Conservation (phyloP, 2,888 invertebrate species). For the Tipula vernalis region DNA sequence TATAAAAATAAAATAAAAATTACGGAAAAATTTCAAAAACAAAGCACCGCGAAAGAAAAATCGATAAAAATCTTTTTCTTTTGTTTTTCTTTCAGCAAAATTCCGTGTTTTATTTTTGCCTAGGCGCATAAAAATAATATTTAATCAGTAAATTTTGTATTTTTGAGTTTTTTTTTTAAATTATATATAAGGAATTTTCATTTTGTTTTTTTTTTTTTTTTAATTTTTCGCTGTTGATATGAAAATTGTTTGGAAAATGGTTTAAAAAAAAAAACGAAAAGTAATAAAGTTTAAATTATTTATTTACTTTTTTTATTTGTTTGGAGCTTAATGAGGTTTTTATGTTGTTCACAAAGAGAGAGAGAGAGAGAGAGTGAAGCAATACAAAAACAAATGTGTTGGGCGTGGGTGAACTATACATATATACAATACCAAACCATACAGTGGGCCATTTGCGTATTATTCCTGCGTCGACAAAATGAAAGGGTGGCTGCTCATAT, state of each 20-base stretch:
- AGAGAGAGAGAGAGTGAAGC: background rate
- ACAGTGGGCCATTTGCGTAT: background rate
- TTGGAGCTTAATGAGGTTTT: background rate
- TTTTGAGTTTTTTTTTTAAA: background rate
- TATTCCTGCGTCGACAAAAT: background rate
- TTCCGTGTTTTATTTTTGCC: background rate
- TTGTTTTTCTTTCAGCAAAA: background rate
- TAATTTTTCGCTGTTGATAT: background rate
- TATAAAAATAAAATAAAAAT: background rate
- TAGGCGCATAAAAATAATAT: background rate
- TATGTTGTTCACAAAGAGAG: background rate
- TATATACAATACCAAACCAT: background rate
- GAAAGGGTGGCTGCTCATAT: background rate
- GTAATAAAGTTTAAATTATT: slow-evolving; percentile 4
- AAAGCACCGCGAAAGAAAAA: background rate
- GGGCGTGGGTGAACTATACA: background rate
- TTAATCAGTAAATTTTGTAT: background rate
- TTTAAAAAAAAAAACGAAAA: background rate
- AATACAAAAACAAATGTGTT: background rate
- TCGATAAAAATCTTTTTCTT: slow-evolving; percentile 4
- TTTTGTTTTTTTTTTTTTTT: background rate
- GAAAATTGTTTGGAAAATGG: slow-evolving; percentile 1
- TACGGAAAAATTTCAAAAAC: background rate
- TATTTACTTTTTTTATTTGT: slow-evolving; percentile 4
- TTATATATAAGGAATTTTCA: background rate